Base-by-base conservation (phyloP, 2,113 vertebrate genomes). In the Procavia capensis region DNA sequence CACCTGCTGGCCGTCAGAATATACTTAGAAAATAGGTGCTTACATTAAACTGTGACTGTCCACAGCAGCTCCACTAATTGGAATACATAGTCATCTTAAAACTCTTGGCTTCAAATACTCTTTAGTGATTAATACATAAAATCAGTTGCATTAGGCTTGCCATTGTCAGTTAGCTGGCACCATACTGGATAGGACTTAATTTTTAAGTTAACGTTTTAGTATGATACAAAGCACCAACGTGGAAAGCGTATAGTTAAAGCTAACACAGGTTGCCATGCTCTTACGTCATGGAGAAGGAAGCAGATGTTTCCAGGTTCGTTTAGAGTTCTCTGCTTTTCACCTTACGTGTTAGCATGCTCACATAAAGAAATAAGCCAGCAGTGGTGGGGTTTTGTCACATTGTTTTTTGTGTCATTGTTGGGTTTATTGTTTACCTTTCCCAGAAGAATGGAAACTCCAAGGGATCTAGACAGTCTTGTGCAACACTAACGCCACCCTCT, bases 191-290 rank as follows among this genome's bases (percentile, higher is more conserved):
- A 70, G 45, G 93, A 74, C 79, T 95, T 95, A 85, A 81, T 84
- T 92, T 95, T 95, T 88, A 74, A 79, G 41, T 94, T 84, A 61
- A 61, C 70, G 82, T 93, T 96, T 93, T 27, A 68, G 31, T 45
- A 7, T 36, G 39, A n/a, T 80, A 34, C 61, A 85, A 90, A 94
- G 63, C 39, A 76, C 19, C 1, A 31, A 39, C 34, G 86, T 54
- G 41, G 45, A 74, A 93, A 95, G 78, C 88, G 8, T 61, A 0
- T 54, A 36, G 47, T 74, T 88, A 91, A 70, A 72, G 16, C 72
- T 72, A 45, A 91, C 54, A 57, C 86, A 94, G 61, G 43, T 27
- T 63, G 17, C 61, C 27, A 41, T 61, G 22, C 27, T 79, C 50
- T 57, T 82, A 47, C 41, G n/a, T 94, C 63, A 16, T 41, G 9